Conservation (phyloP, 2,797 vertebrate species). For the Sciurus carolinensis region DNA sequence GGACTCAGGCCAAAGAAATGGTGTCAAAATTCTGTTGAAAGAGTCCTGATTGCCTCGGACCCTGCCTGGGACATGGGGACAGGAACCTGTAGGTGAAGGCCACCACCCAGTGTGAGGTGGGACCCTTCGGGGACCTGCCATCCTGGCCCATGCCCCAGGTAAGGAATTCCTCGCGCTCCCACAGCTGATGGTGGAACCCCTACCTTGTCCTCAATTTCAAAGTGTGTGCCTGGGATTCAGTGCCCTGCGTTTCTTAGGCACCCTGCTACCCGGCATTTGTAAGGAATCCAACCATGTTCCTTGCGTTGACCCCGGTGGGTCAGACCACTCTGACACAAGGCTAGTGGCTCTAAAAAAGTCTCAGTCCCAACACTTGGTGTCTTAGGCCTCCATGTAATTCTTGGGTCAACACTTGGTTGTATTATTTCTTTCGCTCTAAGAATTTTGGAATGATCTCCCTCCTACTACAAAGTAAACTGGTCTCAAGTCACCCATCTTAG, state of each 20-base stretch:
- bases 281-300: neutral
- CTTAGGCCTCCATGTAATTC: neutral
- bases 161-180: neutral
- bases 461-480: neutral
- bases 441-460: neutral
- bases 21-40: neutral
- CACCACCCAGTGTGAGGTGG: neutral
- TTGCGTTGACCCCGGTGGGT: neutral
- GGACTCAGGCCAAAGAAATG: neutral
- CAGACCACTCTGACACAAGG: neutral
- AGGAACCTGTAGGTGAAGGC: neutral
- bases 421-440: conserved; percentile 13
- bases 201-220: neutral
- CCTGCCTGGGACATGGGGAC: neutral
- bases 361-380: neutral
- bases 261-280: neutral
- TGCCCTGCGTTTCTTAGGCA: neutral
- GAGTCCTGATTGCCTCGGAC: neutral
- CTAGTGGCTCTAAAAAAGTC: neutral
- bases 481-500: neutral
- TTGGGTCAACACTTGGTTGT: neutral
- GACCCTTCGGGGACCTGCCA: neutral
- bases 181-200: neutral
- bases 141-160: neutral
- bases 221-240: neutral